Base-by-base conservation (phyloP, 2,113 vertebrate genomes). In the Ictalurus furcatus region DNA sequence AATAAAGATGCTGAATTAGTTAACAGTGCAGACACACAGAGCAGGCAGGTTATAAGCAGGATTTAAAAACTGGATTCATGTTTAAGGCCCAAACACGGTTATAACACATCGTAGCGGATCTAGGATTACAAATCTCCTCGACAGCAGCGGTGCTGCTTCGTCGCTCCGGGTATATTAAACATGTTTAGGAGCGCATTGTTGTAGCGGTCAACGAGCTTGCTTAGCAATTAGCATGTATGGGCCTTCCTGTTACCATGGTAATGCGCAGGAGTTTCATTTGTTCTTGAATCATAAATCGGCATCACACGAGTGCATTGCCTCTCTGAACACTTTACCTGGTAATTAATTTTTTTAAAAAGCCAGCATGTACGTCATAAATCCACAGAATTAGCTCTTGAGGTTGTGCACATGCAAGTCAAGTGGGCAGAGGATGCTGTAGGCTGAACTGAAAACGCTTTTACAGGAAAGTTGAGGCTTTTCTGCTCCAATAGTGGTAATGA, bases 181-280 rank as follows among this genome's bases (percentile, higher is more conserved):
- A 30, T 52, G 16, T 37, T 56, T 9, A 71, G 44, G 2, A 61
- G 59, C 59, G 56, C 34, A 40, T 71, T 73, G 80, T 86, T 12
- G 9, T 23, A 44, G 40, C 44, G 82, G 21, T 76, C 40, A 52
- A 48, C 30, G 11, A 44, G 71, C 67, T 30, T 48, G 14, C 34
- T 54, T 65, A 65, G 28, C 54, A 84, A 83, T 88, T 88, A 90
- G 83, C 71, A 84, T 86, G 63, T 80, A 87, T 84, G 59, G 1
- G 48, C 30, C 54, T 2, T 52, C 63, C 28, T 48, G 87, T 91
- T 87, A 34, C 86, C 79, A 83, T 85, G 54, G 76, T 85, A 87
- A 90, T 54, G 34, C 37, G 19, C 65, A 61, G 86, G 30, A 34
- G 52, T 88, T 87, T 69, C 54, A 85, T 88, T 76, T 89, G 71